Percentiles rank a stretch among this genome's conserved stretches.
Conservation (phyloP, 2,113 vertebrate genomes). For the Phalacrocorax aristotelis region DNA sequence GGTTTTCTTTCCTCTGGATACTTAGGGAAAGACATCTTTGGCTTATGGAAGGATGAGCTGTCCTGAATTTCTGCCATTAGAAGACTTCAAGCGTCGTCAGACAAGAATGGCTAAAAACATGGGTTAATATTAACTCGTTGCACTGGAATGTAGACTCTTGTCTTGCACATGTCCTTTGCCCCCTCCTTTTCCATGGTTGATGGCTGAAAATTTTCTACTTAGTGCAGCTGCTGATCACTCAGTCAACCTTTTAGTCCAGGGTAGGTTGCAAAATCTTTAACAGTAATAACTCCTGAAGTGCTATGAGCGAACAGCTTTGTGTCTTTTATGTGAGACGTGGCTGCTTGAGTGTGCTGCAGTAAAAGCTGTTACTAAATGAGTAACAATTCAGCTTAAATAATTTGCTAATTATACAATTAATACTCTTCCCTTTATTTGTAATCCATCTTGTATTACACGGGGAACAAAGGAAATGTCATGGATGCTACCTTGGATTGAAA, state of each 20-base stretch:
- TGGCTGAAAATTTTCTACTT: background rate
- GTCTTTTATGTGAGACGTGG: background rate
- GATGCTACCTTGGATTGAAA: background rate
- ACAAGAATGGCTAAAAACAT: background rate
- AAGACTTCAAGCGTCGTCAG: background rate
- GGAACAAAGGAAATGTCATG: background rate
- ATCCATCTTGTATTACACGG: conserved; percentile 30
- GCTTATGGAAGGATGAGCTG: background rate
- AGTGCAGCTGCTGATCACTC: background rate
- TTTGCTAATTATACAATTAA: conserved; percentile 42
- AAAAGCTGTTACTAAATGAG: conserved; percentile 4
- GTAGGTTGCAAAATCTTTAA: background rate
- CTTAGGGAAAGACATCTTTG: background rate
- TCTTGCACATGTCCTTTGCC: background rate
- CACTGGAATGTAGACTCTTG: background rate
- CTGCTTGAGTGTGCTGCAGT: conserved; percentile 1
- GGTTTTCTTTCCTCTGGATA: background rate
- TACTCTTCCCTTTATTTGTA: conserved; percentile 28
- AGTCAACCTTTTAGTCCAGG: background rate
- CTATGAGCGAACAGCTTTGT: background rate
- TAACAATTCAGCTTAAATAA: background rate
- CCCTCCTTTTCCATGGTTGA: background rate
- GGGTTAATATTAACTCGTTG: background rate
- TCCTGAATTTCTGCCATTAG: background rate
- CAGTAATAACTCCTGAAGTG: background rate